These are phyloP conservation scores for Hydrotaea diabolus DNA, from an alignment of 2,888 invertebrate species.

Conservation along the genomic window DNA sequence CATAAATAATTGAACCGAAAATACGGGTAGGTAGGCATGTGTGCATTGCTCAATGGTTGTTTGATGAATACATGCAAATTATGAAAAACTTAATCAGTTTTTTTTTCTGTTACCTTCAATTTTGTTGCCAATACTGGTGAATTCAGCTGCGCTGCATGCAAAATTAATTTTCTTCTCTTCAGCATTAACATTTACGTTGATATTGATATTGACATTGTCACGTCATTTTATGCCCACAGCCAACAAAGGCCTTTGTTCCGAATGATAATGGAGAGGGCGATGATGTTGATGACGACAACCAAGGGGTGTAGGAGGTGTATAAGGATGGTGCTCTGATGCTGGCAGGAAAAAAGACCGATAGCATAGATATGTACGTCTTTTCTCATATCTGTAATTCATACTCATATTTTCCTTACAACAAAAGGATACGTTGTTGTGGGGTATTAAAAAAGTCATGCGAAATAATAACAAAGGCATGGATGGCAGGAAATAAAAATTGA, in stretches of 20 bases:
- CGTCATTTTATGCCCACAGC: constrained; percentile 13
- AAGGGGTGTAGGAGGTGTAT: too few relatives aligned
- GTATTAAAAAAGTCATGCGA: constrained; percentile 2
- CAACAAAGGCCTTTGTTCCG: constrained; percentile 26
- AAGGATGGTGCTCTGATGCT: not conserved
- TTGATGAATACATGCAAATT: not conserved
- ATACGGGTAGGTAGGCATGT: not conserved
- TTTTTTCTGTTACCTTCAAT: not conserved
- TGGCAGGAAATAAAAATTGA: constrained; percentile 23
- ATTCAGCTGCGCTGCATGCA: not conserved
- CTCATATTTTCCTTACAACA: not conserved
- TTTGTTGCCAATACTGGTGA: constrained; percentile 5
- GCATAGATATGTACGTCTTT: not conserved
- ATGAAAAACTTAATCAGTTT: constrained; percentile 9
- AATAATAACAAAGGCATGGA: constrained; percentile 16
- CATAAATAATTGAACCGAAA: constrained; percentile 21
- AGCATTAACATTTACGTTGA: constrained; percentile 3
- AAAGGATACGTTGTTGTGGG: not conserved
- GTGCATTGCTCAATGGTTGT: not conserved
- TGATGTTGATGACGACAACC: not conserved
- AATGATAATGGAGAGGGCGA: not conserved
- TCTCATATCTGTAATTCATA: not conserved
- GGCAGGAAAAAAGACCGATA: not conserved
- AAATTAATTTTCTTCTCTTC: constrained; percentile 9
- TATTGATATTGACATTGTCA: constrained; percentile 26